Conservation (phyloP, 2,113 vertebrate genomes). For the Callionymus lyra region DNA sequence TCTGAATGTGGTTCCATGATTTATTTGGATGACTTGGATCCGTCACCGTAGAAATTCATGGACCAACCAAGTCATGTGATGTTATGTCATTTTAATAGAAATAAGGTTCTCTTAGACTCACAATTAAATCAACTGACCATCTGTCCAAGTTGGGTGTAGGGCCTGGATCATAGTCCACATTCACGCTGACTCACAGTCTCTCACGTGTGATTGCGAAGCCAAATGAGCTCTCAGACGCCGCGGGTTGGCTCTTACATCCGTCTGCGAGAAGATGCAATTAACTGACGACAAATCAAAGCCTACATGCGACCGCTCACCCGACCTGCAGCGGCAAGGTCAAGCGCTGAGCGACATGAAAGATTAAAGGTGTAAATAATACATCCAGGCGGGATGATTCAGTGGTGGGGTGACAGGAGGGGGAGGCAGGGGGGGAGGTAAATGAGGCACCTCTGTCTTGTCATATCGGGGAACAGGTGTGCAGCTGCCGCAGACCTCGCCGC, state of each 20-base stretch:
- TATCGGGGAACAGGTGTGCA: conserved; percentile 58
- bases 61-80: too few species aligned
- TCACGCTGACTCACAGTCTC: conserved; percentile 28
- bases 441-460: conserved; percentile 45
- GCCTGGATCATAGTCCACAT: conserved; percentile 27
- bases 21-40: too few species aligned
- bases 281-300: conserved; percentile 39
- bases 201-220: conserved; percentile 26
- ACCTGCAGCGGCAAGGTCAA: conserved; percentile 38
- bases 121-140: too few species aligned
- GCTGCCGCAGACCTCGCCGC: conserved; percentile 27
- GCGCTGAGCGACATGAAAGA: conserved; percentile 43
- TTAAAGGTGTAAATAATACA: conserved; percentile 58
- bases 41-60: too few species aligned
- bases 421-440: conserved; percentile 27
- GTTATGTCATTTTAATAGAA: too few species aligned
- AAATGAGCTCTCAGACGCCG: conserved; percentile 27
- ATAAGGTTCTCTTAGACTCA: too few species aligned
- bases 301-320: conserved; percentile 24
- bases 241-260: conserved; percentile 29
- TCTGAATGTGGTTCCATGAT: too few species aligned
- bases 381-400: conserved; percentile 39
- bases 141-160: conserved; percentile 4
- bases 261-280: conserved; percentile 39
- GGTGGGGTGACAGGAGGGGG: neutral